A percentile compares a stretch with the other conserved stretches of the same genome.
phyloP scores from a whole-genome alignment of 92 coral and sea anemone genomes.

The Heteractis magnifica region DNA sequence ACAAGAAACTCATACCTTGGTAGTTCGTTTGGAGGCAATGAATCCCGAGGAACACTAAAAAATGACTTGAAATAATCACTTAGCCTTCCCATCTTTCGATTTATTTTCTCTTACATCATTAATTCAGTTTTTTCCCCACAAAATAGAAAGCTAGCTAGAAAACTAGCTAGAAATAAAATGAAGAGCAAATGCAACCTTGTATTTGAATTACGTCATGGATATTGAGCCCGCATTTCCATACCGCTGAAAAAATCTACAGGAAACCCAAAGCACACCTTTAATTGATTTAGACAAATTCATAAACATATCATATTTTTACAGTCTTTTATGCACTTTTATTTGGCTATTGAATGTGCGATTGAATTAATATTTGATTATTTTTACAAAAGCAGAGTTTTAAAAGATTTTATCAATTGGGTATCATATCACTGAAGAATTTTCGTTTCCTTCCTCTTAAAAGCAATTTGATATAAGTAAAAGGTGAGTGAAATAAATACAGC shows the following conservation, averaged over 20 bases:
- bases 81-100: slow-evolving; percentile 49
- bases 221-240: not conserved
- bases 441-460: too few species aligned
- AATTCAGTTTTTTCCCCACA: not conserved
- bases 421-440: too few species aligned
- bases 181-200: not conserved
- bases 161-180: not conserved
- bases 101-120: not conserved
- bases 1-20: slow-evolving; percentile 51
- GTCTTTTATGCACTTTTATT: not conserved
- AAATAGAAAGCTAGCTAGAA: not conserved
- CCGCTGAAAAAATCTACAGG: slow-evolving; percentile 4
- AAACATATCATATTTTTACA: too few species aligned
- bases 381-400: too few species aligned
- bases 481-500: too few species aligned
- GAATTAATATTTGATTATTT: too few species aligned
- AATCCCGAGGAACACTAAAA: slow-evolving; percentile 61
- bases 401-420: too few species aligned
- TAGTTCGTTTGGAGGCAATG: slow-evolving; percentile 54
- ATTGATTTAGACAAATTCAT: not conserved
- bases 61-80: slow-evolving; percentile 58
- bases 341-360: not conserved
- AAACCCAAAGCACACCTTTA: not conserved
- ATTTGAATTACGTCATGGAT: not conserved
- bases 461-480: too few species aligned